These are phyloP conservation scores for Melanostigma gelatinosum DNA, from an alignment of 2,113 vertebrate species.

Conservation along the genomic window DNA sequence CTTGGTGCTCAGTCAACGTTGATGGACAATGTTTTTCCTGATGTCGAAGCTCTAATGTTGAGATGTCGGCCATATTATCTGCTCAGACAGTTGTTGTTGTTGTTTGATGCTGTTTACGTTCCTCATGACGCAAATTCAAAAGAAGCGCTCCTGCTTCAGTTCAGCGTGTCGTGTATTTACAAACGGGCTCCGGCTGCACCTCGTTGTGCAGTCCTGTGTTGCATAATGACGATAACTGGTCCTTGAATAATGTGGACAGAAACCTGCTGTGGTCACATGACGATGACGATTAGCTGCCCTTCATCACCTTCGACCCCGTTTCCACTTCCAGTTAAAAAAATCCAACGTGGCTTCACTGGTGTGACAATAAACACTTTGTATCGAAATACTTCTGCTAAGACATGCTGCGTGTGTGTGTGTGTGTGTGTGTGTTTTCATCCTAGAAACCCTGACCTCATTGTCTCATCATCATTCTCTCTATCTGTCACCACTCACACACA, in stretches of 20 bases:
- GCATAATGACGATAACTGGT: background rate
- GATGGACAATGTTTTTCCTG: background rate
- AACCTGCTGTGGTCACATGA: constrained; percentile 7
- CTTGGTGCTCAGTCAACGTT: background rate
- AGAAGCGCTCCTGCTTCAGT: background rate
- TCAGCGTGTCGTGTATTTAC: background rate
- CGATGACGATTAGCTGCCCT: constrained; percentile 9
- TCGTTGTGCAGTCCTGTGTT: background rate
- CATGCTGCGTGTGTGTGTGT: background rate
- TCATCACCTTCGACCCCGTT: background rate
- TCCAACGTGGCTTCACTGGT: background rate
- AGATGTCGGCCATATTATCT: too few relatives aligned
- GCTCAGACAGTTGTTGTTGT: too few relatives aligned
- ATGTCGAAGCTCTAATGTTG: too few relatives aligned
- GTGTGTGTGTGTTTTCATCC: background rate
- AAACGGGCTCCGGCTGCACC: background rate
- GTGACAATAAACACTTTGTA: background rate
- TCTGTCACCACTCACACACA: background rate
- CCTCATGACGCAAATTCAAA: background rate
- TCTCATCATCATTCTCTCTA: constrained; percentile 20
- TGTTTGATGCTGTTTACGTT: background rate
- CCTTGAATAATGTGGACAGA: background rate
- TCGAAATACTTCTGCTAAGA: background rate
- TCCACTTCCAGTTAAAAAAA: background rate
- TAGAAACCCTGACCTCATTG: constrained; percentile 14